Evolutionary conservation across 2,113 vertebrate genomes (phyloP).

Genomic region (Ivindomyrus marchei): DNA sequence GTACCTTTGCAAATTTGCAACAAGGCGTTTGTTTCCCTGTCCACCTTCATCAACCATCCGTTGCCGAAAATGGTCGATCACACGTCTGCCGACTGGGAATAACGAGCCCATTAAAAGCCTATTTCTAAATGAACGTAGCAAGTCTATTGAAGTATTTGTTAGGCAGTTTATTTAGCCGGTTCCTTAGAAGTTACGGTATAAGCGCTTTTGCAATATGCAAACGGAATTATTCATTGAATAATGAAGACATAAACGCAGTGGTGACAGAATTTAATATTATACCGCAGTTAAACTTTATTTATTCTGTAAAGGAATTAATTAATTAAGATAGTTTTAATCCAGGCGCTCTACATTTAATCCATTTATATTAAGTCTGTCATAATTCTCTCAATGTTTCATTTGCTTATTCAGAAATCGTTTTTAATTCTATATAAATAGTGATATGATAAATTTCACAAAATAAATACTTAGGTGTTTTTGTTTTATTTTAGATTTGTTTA

Average conservation of each 20-base stretch:
- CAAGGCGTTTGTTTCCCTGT: slow-evolving; percentile 35
- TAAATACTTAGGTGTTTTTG: background rate
- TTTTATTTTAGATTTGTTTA: background rate
- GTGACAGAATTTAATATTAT: slow-evolving; percentile 55
- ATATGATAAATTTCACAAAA: slow-evolving; percentile 29
- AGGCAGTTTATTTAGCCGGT: slow-evolving; percentile 53
- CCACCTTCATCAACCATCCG: slow-evolving; percentile 30
- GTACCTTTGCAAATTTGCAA: slow-evolving; percentile 30
- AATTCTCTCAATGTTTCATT: slow-evolving; percentile 51
- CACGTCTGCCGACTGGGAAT: slow-evolving; percentile 20
- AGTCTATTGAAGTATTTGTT: slow-evolving; percentile 50
- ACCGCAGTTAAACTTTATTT: slow-evolving; percentile 58
- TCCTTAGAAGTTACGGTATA: slow-evolving; percentile 53
- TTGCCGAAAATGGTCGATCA: slow-evolving; percentile 43
- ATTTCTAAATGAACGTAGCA: slow-evolving; percentile 42
- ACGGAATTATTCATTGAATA: slow-evolving; percentile 61
- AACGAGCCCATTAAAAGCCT: slow-evolving; percentile 1
- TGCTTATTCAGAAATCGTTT: slow-evolving; percentile 51
- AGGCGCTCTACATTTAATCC: slow-evolving; percentile 39
- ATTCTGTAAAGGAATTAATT: slow-evolving; percentile 50
- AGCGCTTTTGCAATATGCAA: slow-evolving; percentile 53
- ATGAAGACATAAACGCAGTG: slow-evolving; percentile 57
- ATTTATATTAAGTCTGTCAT: slow-evolving; percentile 42
- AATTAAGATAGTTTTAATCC: slow-evolving; percentile 36
- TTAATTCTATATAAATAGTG: slow-evolving; percentile 59